Evolutionary conservation across 2,888 invertebrate species (phyloP).

Genomic region (Thymelicus acteon): DNA sequence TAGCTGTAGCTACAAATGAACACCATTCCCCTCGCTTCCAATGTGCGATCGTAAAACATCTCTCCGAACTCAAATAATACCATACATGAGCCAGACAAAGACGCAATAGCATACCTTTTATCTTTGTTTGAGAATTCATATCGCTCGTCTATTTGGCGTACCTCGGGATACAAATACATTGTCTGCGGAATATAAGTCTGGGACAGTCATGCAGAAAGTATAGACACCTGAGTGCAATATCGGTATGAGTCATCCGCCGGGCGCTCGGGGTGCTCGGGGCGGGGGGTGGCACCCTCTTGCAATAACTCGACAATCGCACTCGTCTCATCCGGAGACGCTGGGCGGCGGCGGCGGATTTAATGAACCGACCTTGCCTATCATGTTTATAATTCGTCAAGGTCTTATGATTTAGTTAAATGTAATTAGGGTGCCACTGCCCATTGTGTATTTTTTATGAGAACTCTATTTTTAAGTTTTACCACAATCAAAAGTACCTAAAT

Average conservation of each 20-base stretch:
- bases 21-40: background rate
- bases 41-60: conserved; percentile 9
- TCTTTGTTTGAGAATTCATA: conserved; percentile 30
- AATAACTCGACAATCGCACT: conserved; percentile 40
- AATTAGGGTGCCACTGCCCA: background rate
- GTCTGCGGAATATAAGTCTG: conserved; percentile 36
- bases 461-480: too few species aligned
- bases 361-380: conserved; percentile 47
- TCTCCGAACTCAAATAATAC: background rate
- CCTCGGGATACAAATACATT: conserved; percentile 23
- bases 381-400: conserved; percentile 2
- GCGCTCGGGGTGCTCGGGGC: background rate
- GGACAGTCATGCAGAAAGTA: conserved; percentile 20
- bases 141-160: conserved; percentile 19
- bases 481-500: too few species aligned
- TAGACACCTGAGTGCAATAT: conserved; percentile 38
- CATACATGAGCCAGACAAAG: conserved; percentile 11
- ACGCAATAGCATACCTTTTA: conserved; percentile 22
- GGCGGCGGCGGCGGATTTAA: conserved; percentile 13
- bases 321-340: conserved; percentile 16
- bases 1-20: background rate
- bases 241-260: conserved; percentile 46
- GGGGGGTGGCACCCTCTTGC: conserved; percentile 37
- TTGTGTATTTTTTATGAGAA: too few species aligned
- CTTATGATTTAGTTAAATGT: background rate